Base-by-base conservation (phyloP, 2,888 invertebrate species). In the Neria commutata region DNA sequence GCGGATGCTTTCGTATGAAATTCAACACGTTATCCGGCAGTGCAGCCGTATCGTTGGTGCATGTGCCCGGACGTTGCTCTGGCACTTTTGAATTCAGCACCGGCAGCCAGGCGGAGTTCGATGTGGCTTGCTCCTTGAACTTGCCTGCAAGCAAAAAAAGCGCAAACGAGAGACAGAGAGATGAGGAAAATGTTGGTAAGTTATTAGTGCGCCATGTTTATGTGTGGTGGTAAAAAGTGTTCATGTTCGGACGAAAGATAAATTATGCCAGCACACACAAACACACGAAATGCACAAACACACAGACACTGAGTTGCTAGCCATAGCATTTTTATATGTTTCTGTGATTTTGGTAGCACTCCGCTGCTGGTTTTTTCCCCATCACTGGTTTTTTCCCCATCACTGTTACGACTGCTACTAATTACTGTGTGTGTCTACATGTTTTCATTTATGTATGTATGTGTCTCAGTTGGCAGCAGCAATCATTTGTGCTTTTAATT, bases 101-200 rank as follows among this genome's bases (percentile, higher is more conserved):
- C 0, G 98, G 95, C 67, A 97, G 84, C 98, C 98, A 98, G 21
- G 95, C 95, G 6, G 94, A 94, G 67, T 91, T 91, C 45, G 93
- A 93, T 1, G 94, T 90, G 1, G 94, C 92, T 80, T 98, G 98
- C 76, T 97, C 98, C 83, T 98, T 96, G 85, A 98, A 98, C 76
- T 81, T 81, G 63, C 81, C 81, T 81, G 65, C 10, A 65, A 69
- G 48, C 19, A 59, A 53, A 61, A 50, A 57, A 26, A 48, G 50
- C 11, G 29, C 11, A 29, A 8, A 29, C 11, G 29, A 8, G 6
- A 8, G 29, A 8, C 6, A 29, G 6, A 8, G 29, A 46, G 14
- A 45, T 17, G 45, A n/a, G n/a, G n/a, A n/a, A n/a, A n/a, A n/a
- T n/a, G n/a, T 23, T 10, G 14, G 16, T 33, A 51, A n/a, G 42